Conservation (phyloP, 1,140 invertebrate genomes). For the Habropoda laboriosa region DNA sequence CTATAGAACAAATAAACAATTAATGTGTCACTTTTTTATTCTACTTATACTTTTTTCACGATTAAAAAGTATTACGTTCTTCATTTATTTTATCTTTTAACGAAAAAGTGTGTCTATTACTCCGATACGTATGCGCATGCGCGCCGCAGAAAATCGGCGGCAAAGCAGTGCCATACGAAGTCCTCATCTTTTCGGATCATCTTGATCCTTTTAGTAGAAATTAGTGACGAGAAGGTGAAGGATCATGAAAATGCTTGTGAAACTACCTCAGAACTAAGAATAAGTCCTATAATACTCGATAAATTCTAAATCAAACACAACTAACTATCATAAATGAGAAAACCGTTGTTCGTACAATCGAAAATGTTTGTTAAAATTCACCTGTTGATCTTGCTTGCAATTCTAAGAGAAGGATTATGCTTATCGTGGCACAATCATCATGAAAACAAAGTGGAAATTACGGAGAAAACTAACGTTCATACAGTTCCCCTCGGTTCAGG, state of each 20-base stretch:
- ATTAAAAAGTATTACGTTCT: background rate
- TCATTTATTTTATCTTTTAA: background rate
- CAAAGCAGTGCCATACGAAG: slow-evolving; percentile 32
- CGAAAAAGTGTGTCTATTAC: background rate
- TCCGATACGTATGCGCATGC: slow-evolving; percentile 11
- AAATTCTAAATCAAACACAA: background rate
- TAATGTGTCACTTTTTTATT: background rate
- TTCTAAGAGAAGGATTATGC: slow-evolving; percentile 20
- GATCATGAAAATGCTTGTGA: background rate
- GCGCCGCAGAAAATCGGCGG: slow-evolving; percentile 34
- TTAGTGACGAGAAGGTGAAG: background rate
- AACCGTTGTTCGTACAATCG: background rate
- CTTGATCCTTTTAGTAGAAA: slow-evolving; percentile 31
- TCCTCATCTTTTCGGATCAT: background rate
- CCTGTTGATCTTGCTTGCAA: slow-evolving; percentile 10
- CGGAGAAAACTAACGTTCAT: slow-evolving; percentile 61
- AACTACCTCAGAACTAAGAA: background rate
- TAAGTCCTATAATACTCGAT: background rate
- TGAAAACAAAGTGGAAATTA: background rate
- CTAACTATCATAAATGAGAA: background rate
- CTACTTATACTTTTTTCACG: background rate
- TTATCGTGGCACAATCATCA: slow-evolving; percentile 14
- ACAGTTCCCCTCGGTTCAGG: slow-evolving; percentile 76
- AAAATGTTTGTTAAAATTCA: slow-evolving; percentile 10
- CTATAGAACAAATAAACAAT: background rate